Conservation (phyloP, 2,797 vertebrate genomes). For the Chiroxiphia lanceolata region DNA sequence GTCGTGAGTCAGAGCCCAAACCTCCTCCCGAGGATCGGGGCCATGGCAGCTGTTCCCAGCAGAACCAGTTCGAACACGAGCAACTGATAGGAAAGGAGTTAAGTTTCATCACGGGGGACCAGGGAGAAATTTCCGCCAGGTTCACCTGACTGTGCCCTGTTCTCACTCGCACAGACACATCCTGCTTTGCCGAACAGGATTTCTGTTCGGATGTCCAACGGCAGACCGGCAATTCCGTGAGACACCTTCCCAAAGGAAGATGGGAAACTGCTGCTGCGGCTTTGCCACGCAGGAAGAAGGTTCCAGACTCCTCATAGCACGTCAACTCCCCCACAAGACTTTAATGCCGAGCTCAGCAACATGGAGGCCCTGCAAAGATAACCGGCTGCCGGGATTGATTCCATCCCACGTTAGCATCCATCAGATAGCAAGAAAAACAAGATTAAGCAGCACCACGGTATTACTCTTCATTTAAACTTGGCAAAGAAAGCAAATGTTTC, state of each 20-base stretch:
- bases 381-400: not conserved
- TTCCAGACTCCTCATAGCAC: not conserved
- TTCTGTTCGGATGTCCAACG: rapidly evolving
- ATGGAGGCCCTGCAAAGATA: constrained; percentile 10
- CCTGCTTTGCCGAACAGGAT: not conserved
- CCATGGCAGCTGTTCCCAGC: not conserved
- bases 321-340: not conserved
- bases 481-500: constrained; percentile 32
- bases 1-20: not conserved
- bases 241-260: not conserved
- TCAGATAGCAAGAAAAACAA: constrained; percentile 52
- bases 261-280: not conserved
- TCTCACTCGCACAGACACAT: not conserved
- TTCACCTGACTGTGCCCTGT: not conserved
- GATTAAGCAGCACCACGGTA: constrained; percentile 41
- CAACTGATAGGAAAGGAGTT: not conserved
- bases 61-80: constrained; percentile 41
- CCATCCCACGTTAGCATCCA: constrained; percentile 30
- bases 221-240: not conserved
- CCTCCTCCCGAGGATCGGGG: not conserved
- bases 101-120: not conserved
- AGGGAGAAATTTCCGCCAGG: not conserved
- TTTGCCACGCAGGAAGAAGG: not conserved
- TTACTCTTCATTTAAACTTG: constrained; percentile 54
- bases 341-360: constrained; percentile 17